Percentiles rank a stretch among this genome's conserved stretches.
Evolutionary conservation across 2,797 vertebrate genomes (phyloP).

Genomic region (Chiloscyllium punctatum): DNA sequence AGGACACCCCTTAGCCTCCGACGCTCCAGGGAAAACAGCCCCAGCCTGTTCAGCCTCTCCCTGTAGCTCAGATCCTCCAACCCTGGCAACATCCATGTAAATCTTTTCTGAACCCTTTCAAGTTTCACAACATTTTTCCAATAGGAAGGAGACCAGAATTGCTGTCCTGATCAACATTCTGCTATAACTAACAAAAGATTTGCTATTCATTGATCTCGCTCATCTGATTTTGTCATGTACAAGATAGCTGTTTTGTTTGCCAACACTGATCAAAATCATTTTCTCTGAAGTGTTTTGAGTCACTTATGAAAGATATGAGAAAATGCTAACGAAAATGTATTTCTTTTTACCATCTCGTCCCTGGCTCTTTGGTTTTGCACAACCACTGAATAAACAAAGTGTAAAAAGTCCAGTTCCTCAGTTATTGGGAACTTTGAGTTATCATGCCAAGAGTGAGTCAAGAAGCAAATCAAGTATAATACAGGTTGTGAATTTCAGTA

Average conservation of each 20-base stretch:
- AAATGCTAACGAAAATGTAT: background rate
- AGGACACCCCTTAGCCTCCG: too few species aligned
- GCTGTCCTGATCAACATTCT: background rate
- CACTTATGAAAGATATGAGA: background rate
- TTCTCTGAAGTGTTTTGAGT: too few species aligned
- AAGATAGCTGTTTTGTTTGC: background rate
- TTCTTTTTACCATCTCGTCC: background rate
- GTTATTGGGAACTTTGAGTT: background rate
- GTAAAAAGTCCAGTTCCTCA: background rate
- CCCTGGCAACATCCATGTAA: too few species aligned
- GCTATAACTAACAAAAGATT: background rate
- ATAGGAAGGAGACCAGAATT: too few species aligned
- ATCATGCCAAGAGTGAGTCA: background rate
- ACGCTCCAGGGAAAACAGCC: too few species aligned
- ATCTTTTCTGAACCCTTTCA: too few species aligned
- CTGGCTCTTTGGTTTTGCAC: background rate
- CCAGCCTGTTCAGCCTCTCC: too few species aligned
- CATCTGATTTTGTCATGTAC: background rate
- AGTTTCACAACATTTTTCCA: too few species aligned
- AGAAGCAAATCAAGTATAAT: background rate
- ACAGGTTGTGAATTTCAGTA: background rate
- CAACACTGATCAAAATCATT: background rate
- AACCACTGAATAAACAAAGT: background rate
- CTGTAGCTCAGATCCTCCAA: too few species aligned
- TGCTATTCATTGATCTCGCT: background rate